Evolutionary conservation across 1,140 invertebrate species (phyloP), one percentile per base, ranked within the genome.

Genomic region (Drosophila kikkawai): DNA sequence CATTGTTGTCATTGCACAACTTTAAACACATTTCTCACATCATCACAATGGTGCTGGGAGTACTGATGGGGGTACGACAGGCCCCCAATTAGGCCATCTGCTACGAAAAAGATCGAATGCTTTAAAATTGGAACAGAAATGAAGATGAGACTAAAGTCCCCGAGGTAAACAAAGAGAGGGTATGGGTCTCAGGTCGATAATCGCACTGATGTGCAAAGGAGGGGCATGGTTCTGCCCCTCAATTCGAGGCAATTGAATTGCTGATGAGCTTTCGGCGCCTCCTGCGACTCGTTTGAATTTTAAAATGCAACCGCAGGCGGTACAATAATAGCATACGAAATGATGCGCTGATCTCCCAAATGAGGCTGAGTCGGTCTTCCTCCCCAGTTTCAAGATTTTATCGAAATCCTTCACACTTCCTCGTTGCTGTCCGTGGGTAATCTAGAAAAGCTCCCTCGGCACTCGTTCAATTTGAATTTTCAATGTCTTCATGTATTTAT

Each of bases 261-360:
- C 67, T 90, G 85, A 88, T 90, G 85, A 88, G 85, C 73, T 88
- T 64, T 66, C 82, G 67, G 80, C 80, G 79, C 61, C 76, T 79
- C 69, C 59, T 79, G 76, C 37, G 63, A 67, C 78, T 80, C 71
- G 63, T 76, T 85, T 88, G 84, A 88, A 88, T 90, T 88, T 80
- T 84, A 26, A 80, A 90, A 88, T 84, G 84, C 84, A 88, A 73
- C 77, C 80, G 61, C 66, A 74, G 80, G 80, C 80, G 58, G 65
- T 71, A 87, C 85, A 90, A 87, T 90, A 87, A 87, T 71, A 76
- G 82, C 82, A 86, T 86, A 86, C 82, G 55, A 73, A 73, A 82
- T 86, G 80, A 80, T 82, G 82, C 48, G 70, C 59, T 51, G 74
- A 78, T 78, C 70, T 73, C 56, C 53, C 69, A 86, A 79, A 85